Conservation (phyloP, 2,888 invertebrate genomes). For the Pandemis cinnamomeana region DNA sequence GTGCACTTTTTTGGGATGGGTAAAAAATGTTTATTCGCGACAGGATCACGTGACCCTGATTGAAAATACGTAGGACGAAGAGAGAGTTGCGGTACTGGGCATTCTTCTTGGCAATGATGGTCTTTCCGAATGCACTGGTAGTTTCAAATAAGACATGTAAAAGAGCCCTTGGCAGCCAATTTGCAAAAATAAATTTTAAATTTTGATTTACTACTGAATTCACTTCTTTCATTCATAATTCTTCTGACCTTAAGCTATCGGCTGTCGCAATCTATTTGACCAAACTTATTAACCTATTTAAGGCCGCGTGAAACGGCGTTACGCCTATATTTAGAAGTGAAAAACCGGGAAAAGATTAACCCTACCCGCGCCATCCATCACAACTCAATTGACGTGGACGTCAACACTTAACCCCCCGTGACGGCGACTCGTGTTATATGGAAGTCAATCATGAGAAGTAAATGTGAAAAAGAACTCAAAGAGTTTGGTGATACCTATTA, state of each 20-base stretch:
- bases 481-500: not conserved
- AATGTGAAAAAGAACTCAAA: not conserved
- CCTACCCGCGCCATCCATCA: constrained; percentile 75
- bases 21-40: too few relatives aligned
- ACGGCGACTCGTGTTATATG: constrained; percentile 63
- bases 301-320: not conserved
- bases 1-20: too few relatives aligned
- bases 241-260: not conserved
- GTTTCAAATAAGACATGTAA: too few relatives aligned
- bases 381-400: constrained; percentile 78
- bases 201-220: too few relatives aligned
- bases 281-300: not conserved
- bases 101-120: too few relatives aligned
- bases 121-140: too few relatives aligned
- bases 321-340: constrained; percentile 7
- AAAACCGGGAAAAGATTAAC: constrained; percentile 65
- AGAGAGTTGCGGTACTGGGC: too few relatives aligned
- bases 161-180: too few relatives aligned
- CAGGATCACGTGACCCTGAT: too few relatives aligned
- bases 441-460: constrained; percentile 20
- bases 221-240: too few relatives aligned
- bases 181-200: too few relatives aligned
- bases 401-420: constrained; percentile 75
- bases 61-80: too few relatives aligned
- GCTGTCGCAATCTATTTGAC: not conserved